phyloP scores from a whole-genome alignment of 1,140 invertebrate species.

The Aricia agestis region DNA sequence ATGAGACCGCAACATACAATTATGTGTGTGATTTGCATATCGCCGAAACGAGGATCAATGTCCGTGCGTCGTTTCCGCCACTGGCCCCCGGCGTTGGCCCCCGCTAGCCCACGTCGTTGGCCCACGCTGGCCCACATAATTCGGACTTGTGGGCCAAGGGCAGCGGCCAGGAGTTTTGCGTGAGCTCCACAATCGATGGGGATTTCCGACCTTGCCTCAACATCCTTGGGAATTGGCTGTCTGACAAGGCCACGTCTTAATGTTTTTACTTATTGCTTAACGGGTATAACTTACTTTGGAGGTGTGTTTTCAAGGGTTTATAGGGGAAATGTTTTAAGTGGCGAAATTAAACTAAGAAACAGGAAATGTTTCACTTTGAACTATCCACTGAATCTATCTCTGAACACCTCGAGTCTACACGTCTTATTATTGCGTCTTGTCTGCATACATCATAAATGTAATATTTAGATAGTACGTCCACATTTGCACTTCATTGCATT shows the following conservation, averaged over 20 bases:
- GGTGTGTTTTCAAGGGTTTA: too few species aligned
- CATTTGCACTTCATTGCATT: too few species aligned
- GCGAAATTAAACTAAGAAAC: background rate
- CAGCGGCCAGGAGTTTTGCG: slow-evolving; percentile 58
- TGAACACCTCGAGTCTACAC: too few species aligned
- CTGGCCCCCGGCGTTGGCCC: background rate
- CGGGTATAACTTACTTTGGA: background rate
- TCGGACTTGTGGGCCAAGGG: slow-evolving; percentile 66
- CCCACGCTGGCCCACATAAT: slow-evolving; percentile 30
- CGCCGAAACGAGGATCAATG: background rate
- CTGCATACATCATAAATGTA: too few species aligned
- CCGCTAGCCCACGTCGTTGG: too few species aligned
- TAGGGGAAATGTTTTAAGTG: background rate
- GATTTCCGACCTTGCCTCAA: slow-evolving; percentile 62
- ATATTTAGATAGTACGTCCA: too few species aligned
- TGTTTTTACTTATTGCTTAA: background rate
- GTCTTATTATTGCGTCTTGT: too few species aligned
- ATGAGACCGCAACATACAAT: background rate
- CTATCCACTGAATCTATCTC: too few species aligned
- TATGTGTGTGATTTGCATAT: background rate
- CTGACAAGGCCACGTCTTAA: slow-evolving; percentile 39
- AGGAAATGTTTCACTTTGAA: too few species aligned
- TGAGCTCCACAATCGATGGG: slow-evolving; percentile 60
- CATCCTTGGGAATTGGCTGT: slow-evolving; percentile 59
- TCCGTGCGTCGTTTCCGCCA: background rate